A percentile compares a stretch with the other conserved stretches of the same genome.
phyloP scores from a whole-genome alignment of 1,140 invertebrate species.

The Thrips palmi region DNA sequence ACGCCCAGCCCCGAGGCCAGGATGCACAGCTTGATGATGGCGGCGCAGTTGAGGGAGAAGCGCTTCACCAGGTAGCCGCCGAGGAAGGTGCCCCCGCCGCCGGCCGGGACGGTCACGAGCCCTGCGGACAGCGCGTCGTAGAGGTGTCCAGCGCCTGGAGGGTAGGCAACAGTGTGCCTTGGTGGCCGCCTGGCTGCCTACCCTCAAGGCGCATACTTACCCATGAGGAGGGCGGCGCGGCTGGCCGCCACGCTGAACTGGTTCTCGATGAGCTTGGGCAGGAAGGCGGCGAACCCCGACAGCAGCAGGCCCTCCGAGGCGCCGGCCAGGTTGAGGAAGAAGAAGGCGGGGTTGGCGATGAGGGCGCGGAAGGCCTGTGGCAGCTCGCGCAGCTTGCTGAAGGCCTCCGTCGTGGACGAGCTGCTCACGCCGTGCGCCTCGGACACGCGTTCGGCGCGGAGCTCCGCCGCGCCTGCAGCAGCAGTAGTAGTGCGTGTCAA shows the following conservation, averaged over 20 bases:
- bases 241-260: conserved; percentile 60
- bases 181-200: too few species aligned
- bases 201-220: too few species aligned
- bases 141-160: too few species aligned
- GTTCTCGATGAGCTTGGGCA: conserved; percentile 69
- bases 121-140: conserved; percentile 28
- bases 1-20: conserved; percentile 35
- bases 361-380: conserved; percentile 42
- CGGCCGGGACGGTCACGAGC: conserved; percentile 49
- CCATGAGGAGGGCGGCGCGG: conserved; percentile 52
- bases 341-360: conserved; percentile 57
- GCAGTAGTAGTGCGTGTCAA: too few species aligned
- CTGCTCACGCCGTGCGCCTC: conserved; percentile 39
- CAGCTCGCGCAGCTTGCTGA: conserved; percentile 41
- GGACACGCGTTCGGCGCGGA: conserved; percentile 43
- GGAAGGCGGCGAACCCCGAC: conserved; percentile 61
- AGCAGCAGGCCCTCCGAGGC: conserved; percentile 59
- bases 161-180: too few species aligned
- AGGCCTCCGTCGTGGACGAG: conserved; percentile 29
- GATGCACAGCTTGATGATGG: conserved; percentile 58
- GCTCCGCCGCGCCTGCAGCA: too few species aligned
- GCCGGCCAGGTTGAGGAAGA: conserved; percentile 59
- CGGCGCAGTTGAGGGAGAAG: conserved; percentile 45
- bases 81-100: conserved; percentile 56
- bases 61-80: conserved; percentile 63